Conservation (phyloP, 2,797 vertebrate species). For the Phalloptychus januarius region DNA sequence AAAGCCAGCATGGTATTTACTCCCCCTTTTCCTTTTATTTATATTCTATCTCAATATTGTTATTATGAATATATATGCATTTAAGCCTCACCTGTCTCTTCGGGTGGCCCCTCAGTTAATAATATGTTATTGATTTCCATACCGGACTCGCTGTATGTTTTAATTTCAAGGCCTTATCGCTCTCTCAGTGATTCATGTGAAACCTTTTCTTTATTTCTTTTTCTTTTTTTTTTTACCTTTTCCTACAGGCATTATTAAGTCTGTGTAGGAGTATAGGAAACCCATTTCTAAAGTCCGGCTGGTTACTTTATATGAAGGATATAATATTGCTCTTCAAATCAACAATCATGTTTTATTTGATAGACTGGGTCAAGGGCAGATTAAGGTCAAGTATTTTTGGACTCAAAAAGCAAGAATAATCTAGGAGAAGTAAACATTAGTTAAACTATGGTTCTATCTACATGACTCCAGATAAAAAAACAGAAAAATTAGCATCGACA, state of each 20-base stretch:
- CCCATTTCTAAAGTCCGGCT: constrained; percentile 57
- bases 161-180: constrained; percentile 79
- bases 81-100: constrained; percentile 81
- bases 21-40: constrained; percentile 75
- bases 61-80: constrained; percentile 85
- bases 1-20: constrained; percentile 80
- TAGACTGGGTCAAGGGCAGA: constrained; percentile 56
- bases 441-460: background rate
- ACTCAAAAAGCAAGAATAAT: background rate
- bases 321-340: constrained; percentile 57
- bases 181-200: constrained; percentile 67
- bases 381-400: constrained; percentile 36
- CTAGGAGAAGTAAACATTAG: background rate
- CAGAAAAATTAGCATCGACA: background rate
- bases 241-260: constrained; percentile 70
- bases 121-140: constrained; percentile 85
- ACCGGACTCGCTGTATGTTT: constrained; percentile 77
- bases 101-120: constrained; percentile 77
- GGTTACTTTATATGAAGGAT: constrained; percentile 63
- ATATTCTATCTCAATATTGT: constrained; percentile 83
- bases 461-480: background rate
- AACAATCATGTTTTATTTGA: constrained; percentile 58
- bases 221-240: constrained; percentile 19
- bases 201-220: constrained; percentile 71
- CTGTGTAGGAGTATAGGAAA: constrained; percentile 63